Percentiles rank a stretch among this genome's conserved stretches.
These are phyloP conservation scores for Pelecanoides urinatrix DNA, from an alignment of 2,113 vertebrate species.

Conservation along the genomic window DNA sequence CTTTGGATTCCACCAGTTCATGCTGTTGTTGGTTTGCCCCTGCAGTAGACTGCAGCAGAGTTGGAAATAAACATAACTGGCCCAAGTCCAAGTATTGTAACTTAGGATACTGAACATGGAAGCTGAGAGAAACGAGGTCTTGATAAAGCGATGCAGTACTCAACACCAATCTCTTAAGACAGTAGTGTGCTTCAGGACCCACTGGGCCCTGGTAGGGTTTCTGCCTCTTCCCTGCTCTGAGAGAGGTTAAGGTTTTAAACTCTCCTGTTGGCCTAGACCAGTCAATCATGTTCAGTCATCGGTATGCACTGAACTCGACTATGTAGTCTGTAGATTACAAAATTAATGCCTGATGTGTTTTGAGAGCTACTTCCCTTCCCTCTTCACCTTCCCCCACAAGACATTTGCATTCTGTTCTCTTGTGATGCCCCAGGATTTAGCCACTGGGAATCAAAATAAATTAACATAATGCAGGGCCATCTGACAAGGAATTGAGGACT, in stretches of 20 bases:
- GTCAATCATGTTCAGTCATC: not conserved
- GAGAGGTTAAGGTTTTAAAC: not conserved
- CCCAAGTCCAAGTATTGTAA: not conserved
- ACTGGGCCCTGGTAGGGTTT: not conserved
- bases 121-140: not conserved
- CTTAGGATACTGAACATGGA: not conserved
- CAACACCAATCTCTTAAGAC: not conserved
- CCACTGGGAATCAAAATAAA: not conserved
- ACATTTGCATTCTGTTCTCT: not conserved
- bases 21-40: not conserved
- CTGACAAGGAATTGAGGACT: not conserved
- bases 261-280: not conserved
- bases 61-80: not conserved
- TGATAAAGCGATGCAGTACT: rapidly evolving
- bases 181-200: not conserved
- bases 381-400: not conserved
- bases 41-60: not conserved
- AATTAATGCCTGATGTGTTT: not conserved
- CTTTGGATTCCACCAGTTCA: not conserved
- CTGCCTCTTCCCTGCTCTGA: not conserved
- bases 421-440: not conserved
- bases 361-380: not conserved
- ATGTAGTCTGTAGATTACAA: not conserved
- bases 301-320: not conserved
- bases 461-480: not conserved